Conservation (phyloP, 2,888 invertebrate genomes). For the Drosophila pseudotalamancana region DNA sequence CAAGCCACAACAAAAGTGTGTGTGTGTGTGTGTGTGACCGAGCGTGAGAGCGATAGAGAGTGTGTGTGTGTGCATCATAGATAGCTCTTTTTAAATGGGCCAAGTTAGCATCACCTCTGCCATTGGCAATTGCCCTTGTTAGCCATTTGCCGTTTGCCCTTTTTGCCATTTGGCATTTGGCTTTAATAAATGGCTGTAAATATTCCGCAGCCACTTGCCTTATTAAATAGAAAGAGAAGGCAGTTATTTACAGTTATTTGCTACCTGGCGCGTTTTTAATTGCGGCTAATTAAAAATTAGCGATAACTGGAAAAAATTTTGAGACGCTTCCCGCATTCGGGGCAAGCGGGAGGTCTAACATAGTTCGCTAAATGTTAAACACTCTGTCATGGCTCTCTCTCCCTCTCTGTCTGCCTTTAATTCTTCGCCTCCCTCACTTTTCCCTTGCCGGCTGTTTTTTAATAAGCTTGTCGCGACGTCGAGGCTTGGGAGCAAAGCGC, state of each 20-base stretch:
- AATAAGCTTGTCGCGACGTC: slow-evolving; percentile 59
- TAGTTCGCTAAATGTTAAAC: too few relatives aligned
- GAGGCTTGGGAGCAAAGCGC: slow-evolving; percentile 29
- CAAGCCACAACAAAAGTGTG: slow-evolving; percentile 8
- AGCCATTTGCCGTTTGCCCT: background rate
- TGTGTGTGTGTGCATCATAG: background rate
- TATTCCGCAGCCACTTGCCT: background rate
- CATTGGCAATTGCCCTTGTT: background rate
- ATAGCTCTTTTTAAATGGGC: background rate
- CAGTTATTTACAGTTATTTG: too few relatives aligned
- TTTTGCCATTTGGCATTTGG: background rate
- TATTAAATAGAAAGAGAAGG: background rate
- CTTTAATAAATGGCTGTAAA: background rate
- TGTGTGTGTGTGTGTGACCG: background rate
- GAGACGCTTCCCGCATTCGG: background rate
- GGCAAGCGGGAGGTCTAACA: too few relatives aligned
- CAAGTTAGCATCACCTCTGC: too few relatives aligned
- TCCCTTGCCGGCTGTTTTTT: slow-evolving; percentile 34
- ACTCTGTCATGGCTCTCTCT: slow-evolving; percentile 24
- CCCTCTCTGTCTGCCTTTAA: too few relatives aligned
- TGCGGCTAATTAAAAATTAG: background rate
- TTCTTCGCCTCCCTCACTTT: background rate
- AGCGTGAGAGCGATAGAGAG: background rate
- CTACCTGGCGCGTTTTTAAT: background rate
- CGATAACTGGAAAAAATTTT: background rate